Base-by-base conservation (phyloP, 2,113 vertebrate species). In the Cynoglossus semilaevis region DNA sequence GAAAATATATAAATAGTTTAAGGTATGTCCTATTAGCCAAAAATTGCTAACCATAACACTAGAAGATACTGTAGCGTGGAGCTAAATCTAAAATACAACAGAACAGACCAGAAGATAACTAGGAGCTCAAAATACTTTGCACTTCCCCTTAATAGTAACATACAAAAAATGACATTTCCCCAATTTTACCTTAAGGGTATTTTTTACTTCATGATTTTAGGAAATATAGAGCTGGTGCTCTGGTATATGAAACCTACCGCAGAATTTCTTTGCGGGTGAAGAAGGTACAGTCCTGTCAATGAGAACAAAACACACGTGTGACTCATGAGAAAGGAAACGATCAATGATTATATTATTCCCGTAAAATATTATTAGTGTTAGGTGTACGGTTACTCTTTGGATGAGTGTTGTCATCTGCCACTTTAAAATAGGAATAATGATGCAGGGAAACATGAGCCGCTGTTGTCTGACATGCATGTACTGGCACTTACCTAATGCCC, bases 181-280 rank as follows among this genome's bases (percentile, higher is more conserved):
- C 2, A 4, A 4, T 29, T 29, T 29, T 29, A 29, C 22, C 2
- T 29, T 4, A 29, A 29, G 6, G 2, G 2, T 29, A 2, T 6
- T 29, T 29, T 29, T 29, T 4, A 29, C 22, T 29, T 29, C 6
- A 6, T 2, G 22, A 29, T 29, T 29, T 29, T 29, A 6, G 2
- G 2, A 29, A 29, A 29, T 29, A 29, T 29, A 2, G 6, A 29
- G 22, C 3, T 4, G 22, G 22, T 29, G 22, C 22, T 4, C 22
- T n/a, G 22, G 2, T 29, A 29, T 29, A 29, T 29, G 13, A 61
- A 52, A 18, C 68, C 96, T 88, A 99, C 97, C 95, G 90, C 81
- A 99, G 93, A 67, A 99, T 98, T 90, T 98, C 96, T 79, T 98
- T 98, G 47, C 96, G 92, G 41, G 96, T 98, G 85, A 98, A 99